A percentile compares a stretch with the other conserved stretches of the same genome.
Conservation (phyloP, 2,797 vertebrate genomes). For the Pseudomugil gertrudae region DNA sequence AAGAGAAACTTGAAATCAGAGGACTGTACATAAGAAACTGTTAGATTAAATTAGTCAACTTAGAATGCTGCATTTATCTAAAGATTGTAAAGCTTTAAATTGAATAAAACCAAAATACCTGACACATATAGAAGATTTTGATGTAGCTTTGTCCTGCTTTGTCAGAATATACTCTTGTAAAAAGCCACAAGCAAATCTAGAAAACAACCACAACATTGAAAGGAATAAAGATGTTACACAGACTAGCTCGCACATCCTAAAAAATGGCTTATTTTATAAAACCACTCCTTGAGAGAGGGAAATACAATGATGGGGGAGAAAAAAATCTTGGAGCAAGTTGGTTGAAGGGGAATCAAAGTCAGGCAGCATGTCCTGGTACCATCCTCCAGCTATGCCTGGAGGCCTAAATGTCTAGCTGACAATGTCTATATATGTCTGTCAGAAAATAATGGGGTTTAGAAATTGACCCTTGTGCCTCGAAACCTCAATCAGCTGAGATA, state of each 20-base stretch:
- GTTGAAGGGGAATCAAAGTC: slow-evolving; percentile 70
- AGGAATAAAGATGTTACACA: slow-evolving; percentile 59
- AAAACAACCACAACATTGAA: slow-evolving; percentile 32
- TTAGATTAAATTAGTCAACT: slow-evolving; percentile 22
- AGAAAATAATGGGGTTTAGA: slow-evolving; percentile 76
- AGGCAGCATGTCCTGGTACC: slow-evolving; percentile 51
- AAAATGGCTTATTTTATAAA: slow-evolving; percentile 58
- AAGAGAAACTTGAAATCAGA: slow-evolving; percentile 24
- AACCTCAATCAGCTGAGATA: slow-evolving; percentile 60
- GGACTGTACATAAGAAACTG: slow-evolving; percentile 10
- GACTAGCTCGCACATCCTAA: slow-evolving; percentile 51
- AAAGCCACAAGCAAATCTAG: slow-evolving; percentile 52
- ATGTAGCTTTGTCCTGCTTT: slow-evolving; percentile 37
- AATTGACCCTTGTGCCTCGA: slow-evolving; percentile 61
- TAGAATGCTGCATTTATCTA: slow-evolving; percentile 4
- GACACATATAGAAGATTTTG: slow-evolving; percentile 23
- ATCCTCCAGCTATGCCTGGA: slow-evolving; percentile 72
- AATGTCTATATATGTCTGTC: slow-evolving; percentile 71
- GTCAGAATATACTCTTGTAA: slow-evolving; percentile 57
- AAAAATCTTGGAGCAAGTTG: slow-evolving; percentile 36
- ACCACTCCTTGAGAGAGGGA: slow-evolving; percentile 45
- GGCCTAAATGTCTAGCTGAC: slow-evolving; percentile 73
- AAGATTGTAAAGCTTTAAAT: slow-evolving; percentile 14
- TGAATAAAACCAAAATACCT: slow-evolving; percentile 9
- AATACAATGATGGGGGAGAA: slow-evolving; percentile 43